phyloP scores from a whole-genome alignment of 1,140 invertebrate species.

The Panagrolaimus sp. region DNA sequence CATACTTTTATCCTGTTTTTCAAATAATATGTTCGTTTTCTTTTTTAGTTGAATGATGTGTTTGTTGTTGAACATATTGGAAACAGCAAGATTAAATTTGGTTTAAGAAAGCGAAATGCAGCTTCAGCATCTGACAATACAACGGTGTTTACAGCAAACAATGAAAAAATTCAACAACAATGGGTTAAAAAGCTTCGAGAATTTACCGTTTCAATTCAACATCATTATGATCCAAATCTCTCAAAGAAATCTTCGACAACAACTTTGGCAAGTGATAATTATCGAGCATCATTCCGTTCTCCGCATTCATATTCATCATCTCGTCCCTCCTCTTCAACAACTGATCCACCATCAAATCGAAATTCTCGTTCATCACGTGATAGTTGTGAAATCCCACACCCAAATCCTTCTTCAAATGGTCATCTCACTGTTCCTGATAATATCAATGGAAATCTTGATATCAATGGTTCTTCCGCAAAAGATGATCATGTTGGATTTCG shows the following conservation, averaged over 20 bases:
- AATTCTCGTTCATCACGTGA: constrained; percentile 10
- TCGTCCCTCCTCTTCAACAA: not conserved
- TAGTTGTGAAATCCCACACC: constrained; percentile 1
- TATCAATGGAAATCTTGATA: too few species aligned
- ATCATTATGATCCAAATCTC: not conserved
- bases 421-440: too few species aligned
- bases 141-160: constrained; percentile 50
- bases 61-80: constrained; percentile 92
- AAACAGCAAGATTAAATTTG: constrained; percentile 94
- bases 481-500: too few species aligned
- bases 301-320: too few species aligned
- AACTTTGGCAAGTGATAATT: too few species aligned
- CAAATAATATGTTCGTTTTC: constrained; percentile 7
- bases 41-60: constrained; percentile 80
- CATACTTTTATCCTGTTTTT: not conserved
- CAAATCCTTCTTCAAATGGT: too few species aligned
- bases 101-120: constrained; percentile 70
- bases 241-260: too few species aligned
- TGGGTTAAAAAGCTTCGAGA: constrained; percentile 55
- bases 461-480: too few species aligned
- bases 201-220: constrained; percentile 33
- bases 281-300: too few species aligned
- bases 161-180: constrained; percentile 37
- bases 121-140: constrained; percentile 46
- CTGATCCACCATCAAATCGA: not conserved